A percentile compares a stretch with the other conserved stretches of the same genome.
phyloP scores from a whole-genome alignment of 2,113 vertebrate genomes.

The Bos javanicus region DNA sequence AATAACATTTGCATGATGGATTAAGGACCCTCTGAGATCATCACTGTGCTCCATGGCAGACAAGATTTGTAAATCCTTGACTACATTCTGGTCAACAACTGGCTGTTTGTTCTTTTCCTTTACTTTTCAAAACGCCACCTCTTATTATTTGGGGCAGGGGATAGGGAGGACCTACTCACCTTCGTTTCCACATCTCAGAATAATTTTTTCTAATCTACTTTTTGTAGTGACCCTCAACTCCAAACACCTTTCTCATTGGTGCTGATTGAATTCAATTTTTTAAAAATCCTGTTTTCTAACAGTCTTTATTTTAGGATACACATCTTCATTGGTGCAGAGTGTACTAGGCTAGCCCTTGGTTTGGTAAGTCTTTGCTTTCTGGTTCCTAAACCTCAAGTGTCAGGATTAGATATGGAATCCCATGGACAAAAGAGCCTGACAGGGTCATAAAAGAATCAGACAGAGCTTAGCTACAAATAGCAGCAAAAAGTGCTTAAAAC shows the following conservation, averaged over 20 bases:
- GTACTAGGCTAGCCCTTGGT: not conserved
- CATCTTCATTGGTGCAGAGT: not conserved
- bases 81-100: not conserved
- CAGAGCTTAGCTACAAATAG: not conserved
- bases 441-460: not conserved
- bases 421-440: not conserved
- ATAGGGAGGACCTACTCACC: not conserved
- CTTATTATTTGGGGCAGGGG: not conserved
- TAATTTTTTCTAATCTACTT: not conserved
- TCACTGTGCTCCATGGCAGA: not conserved
- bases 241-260: not conserved
- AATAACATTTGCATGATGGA: not conserved
- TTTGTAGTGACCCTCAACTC: not conserved
- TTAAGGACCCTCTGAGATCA: conserved; percentile 3
- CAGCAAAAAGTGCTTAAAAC: not conserved
- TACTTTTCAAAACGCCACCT: not conserved
- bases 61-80: not conserved
- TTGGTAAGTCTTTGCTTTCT: not conserved
- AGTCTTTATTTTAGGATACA: not conserved
- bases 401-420: not conserved
- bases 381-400: not conserved
- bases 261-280: not conserved
- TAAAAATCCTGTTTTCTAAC: not conserved
- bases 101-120: not conserved
- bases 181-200: conserved; percentile 20